Percentiles rank a stretch among this genome's conserved stretches.
Evolutionary conservation across 1,140 invertebrate species (phyloP).

Genomic region (Brachionus paranguensis): DNA sequence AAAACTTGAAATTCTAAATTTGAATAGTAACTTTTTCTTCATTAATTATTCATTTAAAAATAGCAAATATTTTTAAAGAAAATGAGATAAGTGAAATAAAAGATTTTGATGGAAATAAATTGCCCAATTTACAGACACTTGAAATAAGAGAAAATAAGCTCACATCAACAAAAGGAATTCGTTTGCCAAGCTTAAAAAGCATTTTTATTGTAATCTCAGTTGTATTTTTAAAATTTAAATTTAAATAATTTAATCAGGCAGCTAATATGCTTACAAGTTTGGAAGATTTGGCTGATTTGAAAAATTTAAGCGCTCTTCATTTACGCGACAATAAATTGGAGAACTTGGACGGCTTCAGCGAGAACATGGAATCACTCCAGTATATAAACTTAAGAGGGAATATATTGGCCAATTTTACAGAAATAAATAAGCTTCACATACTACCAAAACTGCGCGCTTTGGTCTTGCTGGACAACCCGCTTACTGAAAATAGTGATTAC

Average conservation of each 20-base stretch:
- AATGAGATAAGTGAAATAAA: conserved; percentile 39
- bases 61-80: conserved; percentile 1
- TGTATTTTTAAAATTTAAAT: not conserved
- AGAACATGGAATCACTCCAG: conserved; percentile 48
- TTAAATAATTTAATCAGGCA: conserved; percentile 44
- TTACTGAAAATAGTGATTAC: conserved; percentile 53
- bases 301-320: conserved; percentile 50
- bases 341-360: conserved; percentile 51
- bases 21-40: conserved; percentile 49
- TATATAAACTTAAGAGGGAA: conserved; percentile 55
- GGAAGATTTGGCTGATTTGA: conserved; percentile 48
- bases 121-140: conserved; percentile 49
- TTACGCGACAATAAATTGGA: conserved; percentile 53
- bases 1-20: conserved; percentile 50
- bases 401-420: conserved; percentile 47
- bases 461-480: conserved; percentile 51
- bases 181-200: conserved; percentile 52
- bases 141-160: conserved; percentile 53
- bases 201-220: conserved; percentile 49
- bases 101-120: conserved; percentile 44
- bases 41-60: not conserved
- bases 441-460: conserved; percentile 51
- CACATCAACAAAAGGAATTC: conserved; percentile 49
- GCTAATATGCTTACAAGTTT: conserved; percentile 51
- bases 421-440: conserved; percentile 47